A percentile compares a stretch with the other conserved stretches of the same genome.
Evolutionary conservation across 2,888 invertebrate species (phyloP).

Genomic region (Epistrophella euchroma): DNA sequence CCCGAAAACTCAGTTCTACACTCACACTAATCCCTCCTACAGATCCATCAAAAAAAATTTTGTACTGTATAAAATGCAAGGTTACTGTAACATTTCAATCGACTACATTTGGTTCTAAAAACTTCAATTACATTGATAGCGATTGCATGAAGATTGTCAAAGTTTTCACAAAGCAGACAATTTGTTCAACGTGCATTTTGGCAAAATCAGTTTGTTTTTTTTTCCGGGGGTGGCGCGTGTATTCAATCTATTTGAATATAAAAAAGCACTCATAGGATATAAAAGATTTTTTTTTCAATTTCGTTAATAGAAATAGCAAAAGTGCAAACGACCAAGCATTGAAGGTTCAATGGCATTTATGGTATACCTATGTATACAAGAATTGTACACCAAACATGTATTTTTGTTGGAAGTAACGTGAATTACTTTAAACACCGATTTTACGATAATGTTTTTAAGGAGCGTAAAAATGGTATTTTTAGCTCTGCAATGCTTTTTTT

Average conservation of each 20-base stretch:
- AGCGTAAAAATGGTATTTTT: conserved; percentile 2
- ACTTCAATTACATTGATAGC: not conserved
- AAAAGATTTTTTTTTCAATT: conserved; percentile 68
- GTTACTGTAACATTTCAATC: too few relatives aligned
- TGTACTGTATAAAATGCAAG: too few relatives aligned
- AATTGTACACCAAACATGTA: not conserved
- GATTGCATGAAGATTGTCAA: not conserved
- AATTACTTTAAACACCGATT: conserved; percentile 66
- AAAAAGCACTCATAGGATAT: conserved; percentile 60
- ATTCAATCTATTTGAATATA: conserved; percentile 57
- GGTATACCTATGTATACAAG: not conserved
- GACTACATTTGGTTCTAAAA: not conserved
- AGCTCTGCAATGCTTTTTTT: conserved; percentile 9
- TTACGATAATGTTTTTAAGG: conserved; percentile 60
- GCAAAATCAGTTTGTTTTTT: not conserved
- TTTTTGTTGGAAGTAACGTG: conserved; percentile 12
- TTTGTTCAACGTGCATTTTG: conserved; percentile 40
- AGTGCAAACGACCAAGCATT: conserved; percentile 56
- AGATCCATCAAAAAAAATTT: too few relatives aligned
- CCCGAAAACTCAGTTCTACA: too few relatives aligned
- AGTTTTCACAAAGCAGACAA: conserved; percentile 50
- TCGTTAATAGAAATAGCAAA: conserved; percentile 75
- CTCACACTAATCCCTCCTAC: too few relatives aligned
- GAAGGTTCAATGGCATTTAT: conserved; percentile 13
- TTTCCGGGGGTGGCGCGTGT: not conserved